Evolutionary conservation across 2,888 invertebrate genomes (phyloP), one percentile per base, ranked within the genome.

Genomic region (Lasioglossum lativentre): DNA sequence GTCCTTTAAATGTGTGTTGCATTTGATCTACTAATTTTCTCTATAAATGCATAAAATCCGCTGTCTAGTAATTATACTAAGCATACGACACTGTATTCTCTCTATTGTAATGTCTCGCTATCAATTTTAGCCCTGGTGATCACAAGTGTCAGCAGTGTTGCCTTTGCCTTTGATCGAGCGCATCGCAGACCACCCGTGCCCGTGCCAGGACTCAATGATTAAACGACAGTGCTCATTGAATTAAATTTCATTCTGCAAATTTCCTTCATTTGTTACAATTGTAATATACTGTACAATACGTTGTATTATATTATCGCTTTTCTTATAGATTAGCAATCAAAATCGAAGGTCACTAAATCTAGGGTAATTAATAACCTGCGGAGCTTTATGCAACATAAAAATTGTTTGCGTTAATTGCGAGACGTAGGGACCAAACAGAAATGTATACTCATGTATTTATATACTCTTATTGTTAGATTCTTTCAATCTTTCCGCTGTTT

Each of bases 271-370:
- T 23, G 10, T 38, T 68, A 68, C 34, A 34, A 68, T 38, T 68
- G 68, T 68, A 68, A 68, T 68, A 68, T 68, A 68, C 23, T 68
- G 68, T 68, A 68, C 19, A 68, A 68, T 68, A 68, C 23, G 38
- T 38, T 52, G 34, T 19, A 23, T 38, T 34, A 68, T 68, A 38
- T 30, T 63, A 27, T 68, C 38, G 68, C 38, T 68, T 38, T 12
- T 23, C 30, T 66, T 23, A 38, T 34, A 34, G 63, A 30, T 6
- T 30, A 27, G 63, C 63, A 63, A 63, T 30, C 63, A 63, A 30
- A 27, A 63, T 63, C 63, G 16, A 63, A 63, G 63, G 63, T 30
- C 16, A 16, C 27, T 27, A 16, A 63, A 27, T 59, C 27, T 63
- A 16, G 59, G 30, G 16, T 63, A 30, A 52, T 52, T 8, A 1